Base-by-base conservation (phyloP, 2,113 vertebrate species). In the Lichenostomus cassidix region DNA sequence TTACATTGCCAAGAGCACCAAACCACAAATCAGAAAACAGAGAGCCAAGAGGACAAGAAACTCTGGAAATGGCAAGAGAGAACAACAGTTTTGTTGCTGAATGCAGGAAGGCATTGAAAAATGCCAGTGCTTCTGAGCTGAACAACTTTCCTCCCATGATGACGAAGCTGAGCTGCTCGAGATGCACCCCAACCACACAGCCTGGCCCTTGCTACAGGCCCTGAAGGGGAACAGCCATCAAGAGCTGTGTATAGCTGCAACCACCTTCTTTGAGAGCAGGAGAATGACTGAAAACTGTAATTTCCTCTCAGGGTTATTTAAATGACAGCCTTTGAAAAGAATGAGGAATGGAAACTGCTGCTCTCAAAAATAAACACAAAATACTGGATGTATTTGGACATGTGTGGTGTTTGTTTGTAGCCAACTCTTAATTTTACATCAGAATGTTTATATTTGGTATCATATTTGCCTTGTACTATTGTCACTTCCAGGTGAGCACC, bases 121-220 rank as follows among this genome's bases (percentile, higher is more conserved):
- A 31, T 21, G 12, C 6, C 69, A 67, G 8, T 6, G 3, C 9
- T 41, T 37, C 25, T 91, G 63, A 65, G 25, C 50, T 80, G 46
- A 37, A 41, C 5, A 53, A 9, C 0, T 50, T 90, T 74, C 15
- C 8, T 89, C 7, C 37, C 33, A 11, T 1, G 3, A 11, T 44
- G 37, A 23, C 0, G 0, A 91, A 70, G 2, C 10, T 42, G 39
- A 5, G 8, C 46, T 59, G 29, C 14, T 33, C 0, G 1, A 89
- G 74, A 78, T 21, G 12, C 2, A 0, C 2, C 1, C 8, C 37
- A 87, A 8, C 2, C 20, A 31, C 25, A 62, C 7, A 70, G 6
- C 24, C 3, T 7, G 16, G 12, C 29, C 15, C 25, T 83, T 83
- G 31, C 24, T 55, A 49, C 13, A 65, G 55, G 10, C 7, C 12